Evolutionary conservation across 1,140 invertebrate genomes (phyloP).

Genomic region (Bactericera cockerelli): DNA sequence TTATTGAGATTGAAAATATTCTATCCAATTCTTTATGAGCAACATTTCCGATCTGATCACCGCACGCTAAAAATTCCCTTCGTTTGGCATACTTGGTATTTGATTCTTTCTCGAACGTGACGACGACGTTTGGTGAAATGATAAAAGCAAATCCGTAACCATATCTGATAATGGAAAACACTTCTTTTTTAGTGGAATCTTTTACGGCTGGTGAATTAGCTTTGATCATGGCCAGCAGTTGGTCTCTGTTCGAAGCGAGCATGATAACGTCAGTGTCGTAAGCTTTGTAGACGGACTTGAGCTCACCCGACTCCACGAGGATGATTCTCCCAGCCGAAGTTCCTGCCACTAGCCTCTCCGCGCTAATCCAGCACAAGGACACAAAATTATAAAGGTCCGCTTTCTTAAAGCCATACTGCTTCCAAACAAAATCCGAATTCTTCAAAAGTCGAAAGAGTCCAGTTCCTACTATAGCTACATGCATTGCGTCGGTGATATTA

Average conservation of each 20-base stretch:
- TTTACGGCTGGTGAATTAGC: neutral
- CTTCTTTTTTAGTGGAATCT: neutral
- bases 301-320: slow-evolving; percentile 61
- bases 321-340: slow-evolving; percentile 54
- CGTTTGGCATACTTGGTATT: slow-evolving; percentile 34
- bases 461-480: slow-evolving; percentile 54
- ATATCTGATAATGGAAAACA: neutral
- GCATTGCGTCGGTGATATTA: slow-evolving; percentile 59
- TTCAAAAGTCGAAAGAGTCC: slow-evolving; percentile 59
- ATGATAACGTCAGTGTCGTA: slow-evolving; percentile 29
- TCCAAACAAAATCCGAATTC: slow-evolving; percentile 60
- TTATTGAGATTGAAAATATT: slow-evolving; percentile 38
- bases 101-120: slow-evolving; percentile 8
- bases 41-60: neutral
- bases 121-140: neutral
- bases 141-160: slow-evolving; percentile 2
- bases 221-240: slow-evolving; percentile 7
- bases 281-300: slow-evolving; percentile 44
- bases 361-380: slow-evolving; percentile 51
- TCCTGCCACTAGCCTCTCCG: slow-evolving; percentile 58
- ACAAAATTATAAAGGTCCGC: slow-evolving; percentile 55
- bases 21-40: slow-evolving; percentile 30
- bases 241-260: slow-evolving; percentile 6
- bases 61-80: slow-evolving; percentile 35
- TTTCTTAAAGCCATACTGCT: slow-evolving; percentile 67